Evolutionary conservation across 2,888 invertebrate species (phyloP).

Genomic region (Petrolisthes cinctipes): DNA sequence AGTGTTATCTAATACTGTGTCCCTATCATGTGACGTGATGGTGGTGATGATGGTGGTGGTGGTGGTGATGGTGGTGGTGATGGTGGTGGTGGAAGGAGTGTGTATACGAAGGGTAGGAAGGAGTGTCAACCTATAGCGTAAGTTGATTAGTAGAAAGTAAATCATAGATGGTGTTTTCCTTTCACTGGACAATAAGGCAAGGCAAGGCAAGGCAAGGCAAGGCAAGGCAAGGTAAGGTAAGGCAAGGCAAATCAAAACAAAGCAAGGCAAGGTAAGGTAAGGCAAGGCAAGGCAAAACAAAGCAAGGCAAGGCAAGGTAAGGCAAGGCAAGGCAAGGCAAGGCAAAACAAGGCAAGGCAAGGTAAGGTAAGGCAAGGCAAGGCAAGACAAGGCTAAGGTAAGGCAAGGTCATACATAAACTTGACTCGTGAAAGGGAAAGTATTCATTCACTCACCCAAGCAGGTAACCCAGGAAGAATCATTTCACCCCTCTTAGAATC

Average conservation of each 20-base stretch:
- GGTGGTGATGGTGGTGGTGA: neutral
- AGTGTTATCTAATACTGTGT: neutral
- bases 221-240: constrained; percentile 14
- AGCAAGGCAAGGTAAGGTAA: constrained; percentile 2
- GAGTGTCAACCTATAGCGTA: neutral
- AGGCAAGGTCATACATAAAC: too few species aligned
- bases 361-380: neutral
- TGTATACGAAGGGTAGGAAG: neutral
- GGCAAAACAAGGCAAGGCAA: neutral
- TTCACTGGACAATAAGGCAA: neutral
- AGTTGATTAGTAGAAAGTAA: neutral
- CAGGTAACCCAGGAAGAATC: too few species aligned
- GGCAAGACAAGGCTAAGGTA: too few species aligned
- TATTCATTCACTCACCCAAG: too few species aligned
- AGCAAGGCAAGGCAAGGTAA: neutral
- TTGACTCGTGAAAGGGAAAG: too few species aligned
- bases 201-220: constrained; percentile 12
- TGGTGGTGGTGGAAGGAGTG: neutral
- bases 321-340: neutral
- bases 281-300: neutral
- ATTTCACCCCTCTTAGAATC: too few species aligned
- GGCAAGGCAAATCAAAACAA: neutral
- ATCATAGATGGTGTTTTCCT: neutral
- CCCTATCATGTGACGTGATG: neutral
- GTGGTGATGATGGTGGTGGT: constrained; percentile 18